Evolutionary conservation across 92 coral and sea anemone species (phyloP).

Genomic region (Paramuricea clavata): DNA sequence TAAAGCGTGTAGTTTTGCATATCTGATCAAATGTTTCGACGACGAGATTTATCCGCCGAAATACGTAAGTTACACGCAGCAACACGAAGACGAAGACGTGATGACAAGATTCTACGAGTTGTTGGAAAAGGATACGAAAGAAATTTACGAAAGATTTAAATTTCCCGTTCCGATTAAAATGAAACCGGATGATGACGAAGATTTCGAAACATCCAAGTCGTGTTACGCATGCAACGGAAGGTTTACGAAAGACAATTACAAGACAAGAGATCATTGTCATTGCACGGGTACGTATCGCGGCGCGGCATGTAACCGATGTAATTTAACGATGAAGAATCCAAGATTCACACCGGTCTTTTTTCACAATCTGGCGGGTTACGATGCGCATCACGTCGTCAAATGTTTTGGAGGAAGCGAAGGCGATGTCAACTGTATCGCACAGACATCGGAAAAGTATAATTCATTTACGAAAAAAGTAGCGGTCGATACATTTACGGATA

Average conservation of each 20-base stretch:
- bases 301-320: constrained; percentile 28
- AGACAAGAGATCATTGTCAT: not conserved
- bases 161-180: not conserved
- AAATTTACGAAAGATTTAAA: not conserved
- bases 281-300: no score
- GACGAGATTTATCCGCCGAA: not conserved
- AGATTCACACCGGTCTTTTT: constrained; percentile 55
- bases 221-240: not conserved
- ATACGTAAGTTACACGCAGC: not conserved
- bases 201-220: not conserved
- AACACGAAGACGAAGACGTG: not conserved
- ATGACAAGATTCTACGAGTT: not conserved
- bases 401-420: not conserved
- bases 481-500: not conserved
- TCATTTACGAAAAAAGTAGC: not conserved
- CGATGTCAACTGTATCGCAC: not conserved
- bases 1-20: not conserved
- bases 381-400: no score
- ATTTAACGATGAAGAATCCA: constrained; percentile 7
- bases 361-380: constrained; percentile 46
- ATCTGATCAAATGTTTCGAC: not conserved
- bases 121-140: not conserved
- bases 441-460: not conserved
- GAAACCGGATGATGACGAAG: not conserved
- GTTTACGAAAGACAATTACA: not conserved